A percentile compares a stretch with the other conserved stretches of the same genome.
Conservation (phyloP, 2,113 vertebrate genomes). For the Atlantisia rogersi region DNA sequence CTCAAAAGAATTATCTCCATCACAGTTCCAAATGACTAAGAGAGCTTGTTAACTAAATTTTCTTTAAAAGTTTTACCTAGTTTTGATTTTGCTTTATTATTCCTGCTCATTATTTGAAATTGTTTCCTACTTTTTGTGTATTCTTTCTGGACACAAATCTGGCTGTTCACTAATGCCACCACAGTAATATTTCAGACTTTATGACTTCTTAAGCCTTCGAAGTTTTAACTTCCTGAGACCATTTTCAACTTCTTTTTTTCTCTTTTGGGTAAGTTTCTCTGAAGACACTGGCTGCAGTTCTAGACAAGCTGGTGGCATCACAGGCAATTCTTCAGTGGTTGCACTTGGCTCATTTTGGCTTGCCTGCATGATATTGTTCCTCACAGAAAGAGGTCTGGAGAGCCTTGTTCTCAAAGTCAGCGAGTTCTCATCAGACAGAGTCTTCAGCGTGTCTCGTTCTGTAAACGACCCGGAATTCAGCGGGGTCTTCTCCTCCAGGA, state of each 20-base stretch:
- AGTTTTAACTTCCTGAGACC: slow-evolving; percentile 81
- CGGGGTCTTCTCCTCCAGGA: slow-evolving; percentile 58
- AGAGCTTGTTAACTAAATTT: background rate
- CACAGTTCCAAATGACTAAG: background rate
- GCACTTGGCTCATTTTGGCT: slow-evolving; percentile 73
- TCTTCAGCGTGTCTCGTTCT: slow-evolving; percentile 70
- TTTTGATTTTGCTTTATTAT: background rate
- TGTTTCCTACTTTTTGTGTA: background rate
- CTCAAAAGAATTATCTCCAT: background rate
- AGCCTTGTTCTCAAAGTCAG: slow-evolving; percentile 77
- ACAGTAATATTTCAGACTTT: background rate
- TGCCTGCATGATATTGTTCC: slow-evolving; percentile 75
- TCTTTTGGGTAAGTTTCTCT: slow-evolving; percentile 17
- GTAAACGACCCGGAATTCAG: slow-evolving; percentile 74
- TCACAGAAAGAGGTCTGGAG: slow-evolving; percentile 69
- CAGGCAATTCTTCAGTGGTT: slow-evolving; percentile 75
- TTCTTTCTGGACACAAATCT: background rate
- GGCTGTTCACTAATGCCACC: background rate
- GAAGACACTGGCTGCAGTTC: slow-evolving; percentile 68
- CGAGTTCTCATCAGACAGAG: slow-evolving; percentile 75
- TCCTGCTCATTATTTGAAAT: background rate
- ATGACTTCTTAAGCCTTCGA: slow-evolving; percentile 75
- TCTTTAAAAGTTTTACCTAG: background rate
- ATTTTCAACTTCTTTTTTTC: slow-evolving; percentile 71
- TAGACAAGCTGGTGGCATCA: slow-evolving; percentile 65